Conservation (phyloP, 2,113 vertebrate species). For the Aspidoscelis tigris region DNA sequence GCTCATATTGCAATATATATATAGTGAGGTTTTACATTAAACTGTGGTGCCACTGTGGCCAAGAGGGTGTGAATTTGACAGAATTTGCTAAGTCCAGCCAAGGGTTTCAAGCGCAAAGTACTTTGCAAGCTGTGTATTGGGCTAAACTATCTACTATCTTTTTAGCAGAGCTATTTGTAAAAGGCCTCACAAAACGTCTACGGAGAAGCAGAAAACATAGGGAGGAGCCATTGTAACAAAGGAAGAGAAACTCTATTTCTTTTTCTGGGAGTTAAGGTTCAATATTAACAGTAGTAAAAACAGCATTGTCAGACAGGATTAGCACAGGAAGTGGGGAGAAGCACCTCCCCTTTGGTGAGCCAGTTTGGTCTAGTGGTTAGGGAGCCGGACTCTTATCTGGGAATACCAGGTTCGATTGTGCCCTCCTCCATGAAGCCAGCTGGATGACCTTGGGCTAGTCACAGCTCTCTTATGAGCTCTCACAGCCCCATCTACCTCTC, state of each 20-base stretch:
- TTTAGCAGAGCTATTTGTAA: neutral
- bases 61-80: constrained; percentile 16
- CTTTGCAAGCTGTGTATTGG: neutral
- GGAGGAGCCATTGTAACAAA: no score
- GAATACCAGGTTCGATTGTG: no score
- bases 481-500: no score
- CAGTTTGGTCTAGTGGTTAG: no score
- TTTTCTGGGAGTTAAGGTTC: neutral
- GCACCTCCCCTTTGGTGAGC: no score
- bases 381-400: no score
- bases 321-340: no score
- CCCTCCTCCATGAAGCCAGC: no score
- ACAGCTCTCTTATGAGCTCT: no score
- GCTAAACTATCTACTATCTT: neutral
- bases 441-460: no score
- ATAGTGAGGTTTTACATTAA: neutral
- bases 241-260: neutral
- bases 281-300: neutral
- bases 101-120: constrained; percentile 6
- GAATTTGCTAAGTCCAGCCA: constrained; percentile 2
- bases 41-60: constrained; percentile 12
- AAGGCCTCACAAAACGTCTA: neutral
- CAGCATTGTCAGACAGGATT: neutral
- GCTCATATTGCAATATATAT: neutral
- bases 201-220: neutral